Evolutionary conservation across 92 coral and sea anemone species (phyloP), one percentile per base, ranked within the genome.

Genomic region (Virgularia gustaviana): DNA sequence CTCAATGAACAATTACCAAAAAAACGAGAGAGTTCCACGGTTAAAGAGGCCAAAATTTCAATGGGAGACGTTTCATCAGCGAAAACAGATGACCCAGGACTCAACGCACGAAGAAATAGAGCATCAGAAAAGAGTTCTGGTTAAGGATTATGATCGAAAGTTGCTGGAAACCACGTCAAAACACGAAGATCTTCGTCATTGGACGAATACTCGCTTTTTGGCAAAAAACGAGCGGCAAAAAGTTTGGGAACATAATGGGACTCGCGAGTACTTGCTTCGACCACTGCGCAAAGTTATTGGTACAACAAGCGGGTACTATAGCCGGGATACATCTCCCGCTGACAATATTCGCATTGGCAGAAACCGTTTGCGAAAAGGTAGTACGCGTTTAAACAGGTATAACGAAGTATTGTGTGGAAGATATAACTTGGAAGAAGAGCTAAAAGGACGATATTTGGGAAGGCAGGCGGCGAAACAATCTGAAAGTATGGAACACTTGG

Each of bases 21-120:
- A 39, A 22, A 42, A 28, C 57, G 13, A 42, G 3, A 15, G 55
- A 25, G 73, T 42, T 13, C 55, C 73, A 19, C 37, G 32, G 7
- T 42, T 22, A 42, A 42, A 55, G 2, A 42, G n/a, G 55, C 55
- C n/a, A n/a, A n/a, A 47, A 15, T 39, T 20, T 33, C 71, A 63
- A 39, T 65, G 56, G 73, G 45, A 55, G 20, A 39, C 73, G 10
- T 63, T 63, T 36, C 44, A 18, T 8, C 49, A 63, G 43, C n/a
- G n/a, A n/a, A 63, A 36, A 51, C 36, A 63, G 20, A 63, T 63
- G 0, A 27, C 44, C 20, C 70, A 63, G 36, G 70, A 63, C 23
- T 32, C 70, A 37, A 63, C 70, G 0, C 70, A 63, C 49, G 39
- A 36, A 63, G 70, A 63, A 63, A 63, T 63, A 7, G 70, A 63